These are phyloP conservation scores for Gryllus bimaculatus DNA, from an alignment of 1,140 invertebrate species.

Conservation along the genomic window DNA sequence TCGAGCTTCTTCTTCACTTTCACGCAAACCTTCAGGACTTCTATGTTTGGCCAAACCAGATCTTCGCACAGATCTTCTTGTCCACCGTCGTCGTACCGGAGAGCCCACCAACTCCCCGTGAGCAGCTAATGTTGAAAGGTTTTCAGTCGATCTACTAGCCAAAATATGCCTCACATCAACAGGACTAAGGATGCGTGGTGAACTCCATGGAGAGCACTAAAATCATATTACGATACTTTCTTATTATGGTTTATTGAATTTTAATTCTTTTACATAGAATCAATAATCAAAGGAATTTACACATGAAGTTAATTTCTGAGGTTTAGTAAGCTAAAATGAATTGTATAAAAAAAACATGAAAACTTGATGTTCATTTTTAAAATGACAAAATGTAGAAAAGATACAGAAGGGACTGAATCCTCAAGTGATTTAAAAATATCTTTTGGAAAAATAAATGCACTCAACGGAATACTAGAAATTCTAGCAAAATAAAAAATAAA, in stretches of 20 bases:
- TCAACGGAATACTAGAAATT: too few relatives aligned
- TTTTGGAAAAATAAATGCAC: too few relatives aligned
- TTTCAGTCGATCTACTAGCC: conserved; percentile 41
- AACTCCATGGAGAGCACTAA: conserved; percentile 40
- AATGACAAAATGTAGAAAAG: too few relatives aligned
- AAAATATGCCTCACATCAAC: conserved; percentile 41
- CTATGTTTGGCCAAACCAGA: conserved; percentile 21
- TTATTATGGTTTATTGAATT: background rate
- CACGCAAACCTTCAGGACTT: conserved; percentile 20
- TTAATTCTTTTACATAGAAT: too few relatives aligned
- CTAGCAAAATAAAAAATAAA: too few relatives aligned
- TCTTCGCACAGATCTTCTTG: conserved; percentile 30
- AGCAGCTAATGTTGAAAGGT: conserved; percentile 31
- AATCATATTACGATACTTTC: background rate
- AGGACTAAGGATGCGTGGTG: conserved; percentile 41
- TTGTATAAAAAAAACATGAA: too few relatives aligned
- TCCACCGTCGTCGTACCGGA: conserved; percentile 32
- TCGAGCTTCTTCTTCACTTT: conserved; percentile 23
- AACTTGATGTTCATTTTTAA: too few relatives aligned
- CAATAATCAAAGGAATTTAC: too few relatives aligned
- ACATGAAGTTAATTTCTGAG: too few relatives aligned
- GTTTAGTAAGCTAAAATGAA: too few relatives aligned
- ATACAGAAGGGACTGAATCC: too few relatives aligned
- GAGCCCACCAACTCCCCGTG: conserved; percentile 28
- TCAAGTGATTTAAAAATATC: too few relatives aligned